Conservation (phyloP, 2,113 vertebrate species). For the Nestor notabilis region DNA sequence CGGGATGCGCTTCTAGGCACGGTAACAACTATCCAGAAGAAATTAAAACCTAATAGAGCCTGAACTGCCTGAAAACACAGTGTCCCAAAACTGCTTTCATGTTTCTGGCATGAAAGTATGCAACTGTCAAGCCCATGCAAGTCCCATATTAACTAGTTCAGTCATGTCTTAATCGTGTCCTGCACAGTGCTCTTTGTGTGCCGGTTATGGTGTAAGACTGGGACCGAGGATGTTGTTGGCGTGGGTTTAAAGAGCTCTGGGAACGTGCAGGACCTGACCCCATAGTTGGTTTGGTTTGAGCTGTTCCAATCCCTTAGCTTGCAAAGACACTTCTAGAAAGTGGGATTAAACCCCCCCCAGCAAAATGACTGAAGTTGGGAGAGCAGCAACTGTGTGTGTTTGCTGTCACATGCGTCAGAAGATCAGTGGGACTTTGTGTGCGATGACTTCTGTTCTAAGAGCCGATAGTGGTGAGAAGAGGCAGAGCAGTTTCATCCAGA, state of each 20-base stretch:
- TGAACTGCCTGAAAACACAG: not conserved
- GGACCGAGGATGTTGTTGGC: not conserved
- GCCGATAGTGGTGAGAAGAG: not conserved
- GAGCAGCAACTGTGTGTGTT: not conserved
- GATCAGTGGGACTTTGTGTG: not conserved
- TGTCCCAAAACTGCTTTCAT: not conserved
- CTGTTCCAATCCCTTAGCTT: not conserved
- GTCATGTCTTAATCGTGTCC: not conserved
- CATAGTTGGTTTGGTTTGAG: not conserved
- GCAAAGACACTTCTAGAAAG: constrained; percentile 2
- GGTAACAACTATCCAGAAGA: not conserved
- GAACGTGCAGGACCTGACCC: not conserved
- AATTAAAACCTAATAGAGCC: not conserved
- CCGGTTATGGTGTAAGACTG: not conserved
- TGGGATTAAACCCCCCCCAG: not conserved
- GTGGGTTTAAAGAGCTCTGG: not conserved
- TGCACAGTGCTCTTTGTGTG: not conserved
- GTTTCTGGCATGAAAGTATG: not conserved
- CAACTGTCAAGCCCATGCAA: not conserved
- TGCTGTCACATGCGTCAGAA: not conserved
- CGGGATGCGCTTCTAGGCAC: not conserved
- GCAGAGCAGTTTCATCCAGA: not conserved
- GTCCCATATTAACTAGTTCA: not conserved
- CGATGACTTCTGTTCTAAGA: not conserved
- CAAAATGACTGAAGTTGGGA: not conserved